phyloP scores from a whole-genome alignment of 2,113 vertebrate genomes.

The Oreotrochilus melanogaster region DNA sequence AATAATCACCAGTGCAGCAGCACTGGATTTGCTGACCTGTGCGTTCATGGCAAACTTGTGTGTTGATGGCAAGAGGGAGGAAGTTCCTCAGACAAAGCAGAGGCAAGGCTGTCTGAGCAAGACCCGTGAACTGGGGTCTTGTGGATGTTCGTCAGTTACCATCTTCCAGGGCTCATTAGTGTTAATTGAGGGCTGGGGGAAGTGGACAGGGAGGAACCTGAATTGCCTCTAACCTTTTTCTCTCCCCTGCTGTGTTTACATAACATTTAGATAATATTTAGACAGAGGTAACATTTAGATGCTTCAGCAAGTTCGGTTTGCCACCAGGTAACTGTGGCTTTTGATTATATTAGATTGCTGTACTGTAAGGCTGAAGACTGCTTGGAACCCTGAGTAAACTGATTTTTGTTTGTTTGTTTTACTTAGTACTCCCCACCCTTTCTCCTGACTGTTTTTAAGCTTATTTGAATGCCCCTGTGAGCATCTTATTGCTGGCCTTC shows the following conservation, averaged over 20 bases:
- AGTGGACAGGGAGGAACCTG: not conserved
- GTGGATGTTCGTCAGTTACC: not conserved
- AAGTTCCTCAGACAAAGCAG: conserved; percentile 22
- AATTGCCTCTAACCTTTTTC: not conserved
- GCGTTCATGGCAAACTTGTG: not conserved
- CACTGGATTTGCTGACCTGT: not conserved
- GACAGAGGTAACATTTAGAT: not conserved
- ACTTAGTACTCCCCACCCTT: not conserved
- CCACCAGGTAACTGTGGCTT: accelerated
- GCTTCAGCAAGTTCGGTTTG: not conserved
- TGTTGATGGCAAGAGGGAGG: not conserved
- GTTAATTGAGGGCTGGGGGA: not conserved
- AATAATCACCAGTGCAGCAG: accelerated
- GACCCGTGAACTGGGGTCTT: not conserved
- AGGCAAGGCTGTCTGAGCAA: not conserved
- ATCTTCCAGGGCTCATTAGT: not conserved
- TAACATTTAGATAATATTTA: not conserved
- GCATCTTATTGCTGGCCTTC: not conserved
- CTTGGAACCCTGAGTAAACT: not conserved
- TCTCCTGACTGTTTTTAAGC: not conserved
- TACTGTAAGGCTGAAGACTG: not conserved
- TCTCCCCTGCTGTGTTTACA: not conserved
- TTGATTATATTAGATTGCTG: not conserved
- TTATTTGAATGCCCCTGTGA: not conserved
- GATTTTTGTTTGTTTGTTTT: not conserved